Percentiles rank a stretch among this genome's conserved stretches.
These are phyloP conservation scores for Strigamia crassipes DNA, from an alignment of 2,888 invertebrate species.

Conservation along the genomic window DNA sequence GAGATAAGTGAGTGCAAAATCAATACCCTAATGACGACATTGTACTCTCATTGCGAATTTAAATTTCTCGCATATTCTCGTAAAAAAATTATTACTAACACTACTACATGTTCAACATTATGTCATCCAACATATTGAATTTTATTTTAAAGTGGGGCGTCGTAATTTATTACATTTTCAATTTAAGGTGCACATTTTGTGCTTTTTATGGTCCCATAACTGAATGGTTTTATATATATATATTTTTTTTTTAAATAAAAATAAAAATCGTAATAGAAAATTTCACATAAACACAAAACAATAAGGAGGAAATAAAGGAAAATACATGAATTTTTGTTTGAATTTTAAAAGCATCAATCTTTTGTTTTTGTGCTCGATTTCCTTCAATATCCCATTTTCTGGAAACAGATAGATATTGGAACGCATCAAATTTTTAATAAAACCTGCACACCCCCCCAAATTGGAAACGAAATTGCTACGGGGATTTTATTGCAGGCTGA, in stretches of 20 bases:
- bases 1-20: slow-evolving; percentile 38
- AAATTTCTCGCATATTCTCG: neutral
- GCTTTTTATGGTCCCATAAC: neutral
- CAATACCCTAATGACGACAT: slow-evolving; percentile 40
- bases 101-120: neutral
- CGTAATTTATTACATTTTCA: neutral
- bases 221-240: neutral
- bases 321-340: neutral
- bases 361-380: neutral
- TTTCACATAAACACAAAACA: neutral
- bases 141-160: neutral
- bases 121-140: neutral
- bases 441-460: neutral
- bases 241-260: neutral
- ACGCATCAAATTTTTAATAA: slow-evolving; percentile 39
- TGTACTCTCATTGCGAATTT: slow-evolving; percentile 15
- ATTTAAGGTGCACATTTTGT: neutral
- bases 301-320: neutral
- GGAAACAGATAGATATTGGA: slow-evolving; percentile 21
- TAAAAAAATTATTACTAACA: neutral
- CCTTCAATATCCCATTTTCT: neutral
- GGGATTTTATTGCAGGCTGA: neutral
- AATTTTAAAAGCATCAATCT: neutral
- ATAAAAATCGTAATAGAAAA: neutral
- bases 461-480: slow-evolving; percentile 33